These are phyloP conservation scores for Pogonophryne albipinna DNA, from an alignment of 2,797 vertebrate genomes.

Conservation along the genomic window DNA sequence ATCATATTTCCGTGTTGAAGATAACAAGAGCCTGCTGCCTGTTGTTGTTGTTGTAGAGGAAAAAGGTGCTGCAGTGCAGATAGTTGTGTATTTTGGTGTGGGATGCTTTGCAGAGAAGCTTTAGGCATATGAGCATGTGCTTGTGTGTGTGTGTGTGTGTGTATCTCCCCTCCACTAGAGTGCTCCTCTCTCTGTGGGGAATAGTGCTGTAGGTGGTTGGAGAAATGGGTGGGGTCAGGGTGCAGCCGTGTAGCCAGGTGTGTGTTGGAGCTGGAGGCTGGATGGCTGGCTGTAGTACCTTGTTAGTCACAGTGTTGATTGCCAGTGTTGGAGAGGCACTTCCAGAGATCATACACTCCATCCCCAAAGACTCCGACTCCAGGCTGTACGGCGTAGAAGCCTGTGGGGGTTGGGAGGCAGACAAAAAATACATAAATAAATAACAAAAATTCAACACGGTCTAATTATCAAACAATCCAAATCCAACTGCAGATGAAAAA, in stretches of 20 bases:
- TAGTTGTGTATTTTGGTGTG: slow-evolving; percentile 78
- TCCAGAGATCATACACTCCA: slow-evolving; percentile 97
- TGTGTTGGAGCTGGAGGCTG: slow-evolving; percentile 80
- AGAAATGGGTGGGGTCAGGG: slow-evolving; percentile 84
- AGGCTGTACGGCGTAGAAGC: slow-evolving; percentile 95
- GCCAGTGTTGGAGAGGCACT: slow-evolving; percentile 97
- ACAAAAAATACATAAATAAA: slow-evolving; percentile 50
- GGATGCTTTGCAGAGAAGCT: slow-evolving; percentile 75
- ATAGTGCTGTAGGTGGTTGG: slow-evolving; percentile 82
- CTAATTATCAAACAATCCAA: slow-evolving; percentile 74
- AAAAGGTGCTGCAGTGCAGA: slow-evolving; percentile 71
- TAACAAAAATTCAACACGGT: slow-evolving; percentile 58
- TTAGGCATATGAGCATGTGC: slow-evolving; percentile 70
- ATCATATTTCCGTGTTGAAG: slow-evolving; percentile 62
- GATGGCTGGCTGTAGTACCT: slow-evolving; percentile 87
- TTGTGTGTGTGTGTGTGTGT: slow-evolving; percentile 23
- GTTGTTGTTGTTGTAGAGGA: slow-evolving; percentile 66
- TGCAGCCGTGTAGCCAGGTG: slow-evolving; percentile 81
- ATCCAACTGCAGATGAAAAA: slow-evolving; percentile 51
- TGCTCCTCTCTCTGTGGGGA: slow-evolving; percentile 79
- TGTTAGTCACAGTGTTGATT: slow-evolving; percentile 99
- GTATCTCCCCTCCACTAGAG: slow-evolving; percentile 73
- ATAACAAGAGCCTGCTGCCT: slow-evolving; percentile 65
- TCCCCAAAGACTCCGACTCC: slow-evolving; percentile 95
- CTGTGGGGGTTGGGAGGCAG: slow-evolving; percentile 79